Evolutionary conservation across 2,888 invertebrate species (phyloP).

Genomic region (Ichneumon xanthorius): DNA sequence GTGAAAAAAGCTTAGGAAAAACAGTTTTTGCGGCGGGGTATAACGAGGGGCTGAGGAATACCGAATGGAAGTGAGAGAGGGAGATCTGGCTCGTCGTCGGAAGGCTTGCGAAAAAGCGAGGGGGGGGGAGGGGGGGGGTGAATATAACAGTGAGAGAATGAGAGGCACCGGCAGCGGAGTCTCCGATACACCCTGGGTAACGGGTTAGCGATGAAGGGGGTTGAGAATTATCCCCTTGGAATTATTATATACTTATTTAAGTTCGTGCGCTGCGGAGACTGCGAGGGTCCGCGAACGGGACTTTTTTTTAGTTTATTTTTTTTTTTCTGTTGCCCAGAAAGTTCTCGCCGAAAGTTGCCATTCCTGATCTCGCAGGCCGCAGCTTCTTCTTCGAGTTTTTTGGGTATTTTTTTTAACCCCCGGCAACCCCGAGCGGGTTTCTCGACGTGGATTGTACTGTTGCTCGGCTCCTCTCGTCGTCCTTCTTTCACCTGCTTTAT

Average conservation of each 20-base stretch:
- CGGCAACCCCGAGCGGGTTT: conserved; percentile 60
- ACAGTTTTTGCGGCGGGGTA: conserved; percentile 50
- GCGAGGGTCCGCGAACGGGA: conserved; percentile 76
- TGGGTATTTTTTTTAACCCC: conserved; percentile 26
- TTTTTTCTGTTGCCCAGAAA: conserved; percentile 51
- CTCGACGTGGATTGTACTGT: conserved; percentile 26
- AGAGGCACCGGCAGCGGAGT: conserved; percentile 58
- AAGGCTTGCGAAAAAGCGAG: conserved; percentile 63
- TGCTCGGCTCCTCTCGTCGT: conserved; percentile 32
- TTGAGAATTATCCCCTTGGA: conserved; percentile 73
- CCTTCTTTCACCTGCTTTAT: conserved; percentile 77
- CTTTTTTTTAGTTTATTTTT: conserved; percentile 74
- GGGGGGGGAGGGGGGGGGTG: conserved; percentile 66
- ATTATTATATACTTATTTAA: conserved; percentile 85
- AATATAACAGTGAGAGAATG: conserved; percentile 61
- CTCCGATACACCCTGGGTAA: conserved; percentile 57
- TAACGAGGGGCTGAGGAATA: conserved; percentile 38
- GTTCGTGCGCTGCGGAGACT: conserved; percentile 42
- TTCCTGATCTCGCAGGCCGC: conserved; percentile 51
- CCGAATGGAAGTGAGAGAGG: conserved; percentile 10
- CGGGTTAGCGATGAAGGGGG: conserved; percentile 68
- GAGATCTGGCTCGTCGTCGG: conserved; percentile 21
- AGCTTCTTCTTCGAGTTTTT: conserved; percentile 52
- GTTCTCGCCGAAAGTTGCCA: conserved; percentile 23
- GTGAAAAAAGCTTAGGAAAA: conserved; percentile 49